phyloP scores from a whole-genome alignment of 2,888 invertebrate genomes.

The Lasius fuliginosus region DNA sequence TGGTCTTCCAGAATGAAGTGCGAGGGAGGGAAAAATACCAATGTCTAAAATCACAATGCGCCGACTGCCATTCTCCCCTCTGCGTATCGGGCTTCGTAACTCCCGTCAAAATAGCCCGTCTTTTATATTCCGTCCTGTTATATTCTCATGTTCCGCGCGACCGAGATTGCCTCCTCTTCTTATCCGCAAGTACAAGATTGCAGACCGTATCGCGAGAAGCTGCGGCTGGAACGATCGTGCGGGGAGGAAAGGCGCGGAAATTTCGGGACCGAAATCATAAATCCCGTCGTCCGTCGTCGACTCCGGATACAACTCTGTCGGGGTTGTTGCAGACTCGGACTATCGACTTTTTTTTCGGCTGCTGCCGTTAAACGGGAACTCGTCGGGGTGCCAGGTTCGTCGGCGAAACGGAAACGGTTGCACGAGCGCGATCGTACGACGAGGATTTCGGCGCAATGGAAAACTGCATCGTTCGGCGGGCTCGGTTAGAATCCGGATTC shows the following conservation, averaged over 20 bases:
- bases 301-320: constrained; percentile 1
- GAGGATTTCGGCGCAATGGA: constrained; percentile 21
- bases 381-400: not conserved
- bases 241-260: constrained; percentile 39
- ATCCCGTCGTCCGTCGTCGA: constrained; percentile 44
- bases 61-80: not conserved
- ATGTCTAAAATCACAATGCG: constrained; percentile 41
- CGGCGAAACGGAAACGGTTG: not conserved
- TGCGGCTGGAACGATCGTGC: not conserved
- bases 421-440: not conserved
- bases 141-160: not conserved
- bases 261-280: constrained; percentile 62
- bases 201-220: not conserved
- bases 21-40: constrained; percentile 29
- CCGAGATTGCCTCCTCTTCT: constrained; percentile 29
- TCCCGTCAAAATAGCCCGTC: constrained; percentile 19
- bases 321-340: constrained; percentile 15
- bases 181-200: constrained; percentile 51
- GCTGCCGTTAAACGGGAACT: not conserved
- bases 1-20: constrained; percentile 3
- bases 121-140: constrained; percentile 29
- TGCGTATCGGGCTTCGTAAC: constrained; percentile 17
- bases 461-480: constrained; percentile 30
- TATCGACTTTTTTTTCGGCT: constrained; percentile 49
- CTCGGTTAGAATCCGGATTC: constrained; percentile 20